Evolutionary conservation across 2,888 invertebrate species (phyloP).

Genomic region (Trilocha varians): DNA sequence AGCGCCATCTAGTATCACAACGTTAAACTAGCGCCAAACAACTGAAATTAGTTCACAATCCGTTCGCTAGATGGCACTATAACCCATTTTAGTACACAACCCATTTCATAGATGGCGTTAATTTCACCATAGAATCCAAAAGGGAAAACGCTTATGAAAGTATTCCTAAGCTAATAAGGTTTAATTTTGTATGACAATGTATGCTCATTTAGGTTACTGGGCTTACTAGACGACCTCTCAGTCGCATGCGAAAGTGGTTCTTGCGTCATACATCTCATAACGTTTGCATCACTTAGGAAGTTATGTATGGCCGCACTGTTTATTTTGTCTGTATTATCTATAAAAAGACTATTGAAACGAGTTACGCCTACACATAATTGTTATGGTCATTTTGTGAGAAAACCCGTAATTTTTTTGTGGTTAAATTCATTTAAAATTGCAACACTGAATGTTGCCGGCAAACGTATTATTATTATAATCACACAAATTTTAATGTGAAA

Average conservation of each 20-base stretch:
- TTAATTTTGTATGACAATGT: conserved; percentile 27
- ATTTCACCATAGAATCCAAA: conserved; percentile 1
- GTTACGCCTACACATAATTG: not conserved
- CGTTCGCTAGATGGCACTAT: conserved; percentile 21
- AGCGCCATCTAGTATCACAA: too few relatives aligned
- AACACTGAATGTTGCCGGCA: too few relatives aligned
- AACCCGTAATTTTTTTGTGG: too few relatives aligned
- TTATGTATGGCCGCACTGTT: conserved; percentile 26
- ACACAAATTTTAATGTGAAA: too few relatives aligned
- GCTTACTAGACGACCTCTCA: conserved; percentile 43
- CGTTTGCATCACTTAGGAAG: conserved; percentile 49
- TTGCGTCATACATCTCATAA: conserved; percentile 62
- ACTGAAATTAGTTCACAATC: conserved; percentile 10
- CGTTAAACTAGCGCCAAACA: too few relatives aligned
- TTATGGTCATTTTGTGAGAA: not conserved
- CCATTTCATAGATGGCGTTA: conserved; percentile 27
- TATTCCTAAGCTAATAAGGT: conserved; percentile 17
- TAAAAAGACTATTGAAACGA: not conserved
- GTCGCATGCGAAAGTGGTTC: conserved; percentile 57
- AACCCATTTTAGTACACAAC: conserved; percentile 6
- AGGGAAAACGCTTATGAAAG: not conserved
- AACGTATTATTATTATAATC: too few relatives aligned
- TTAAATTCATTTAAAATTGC: too few relatives aligned
- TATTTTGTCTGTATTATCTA: conserved; percentile 15
- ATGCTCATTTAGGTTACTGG: conserved; percentile 53